Evolutionary conservation across 2,888 invertebrate genomes (phyloP), one percentile per base, ranked within the genome.

Genomic region (Punctoribates punctum): DNA sequence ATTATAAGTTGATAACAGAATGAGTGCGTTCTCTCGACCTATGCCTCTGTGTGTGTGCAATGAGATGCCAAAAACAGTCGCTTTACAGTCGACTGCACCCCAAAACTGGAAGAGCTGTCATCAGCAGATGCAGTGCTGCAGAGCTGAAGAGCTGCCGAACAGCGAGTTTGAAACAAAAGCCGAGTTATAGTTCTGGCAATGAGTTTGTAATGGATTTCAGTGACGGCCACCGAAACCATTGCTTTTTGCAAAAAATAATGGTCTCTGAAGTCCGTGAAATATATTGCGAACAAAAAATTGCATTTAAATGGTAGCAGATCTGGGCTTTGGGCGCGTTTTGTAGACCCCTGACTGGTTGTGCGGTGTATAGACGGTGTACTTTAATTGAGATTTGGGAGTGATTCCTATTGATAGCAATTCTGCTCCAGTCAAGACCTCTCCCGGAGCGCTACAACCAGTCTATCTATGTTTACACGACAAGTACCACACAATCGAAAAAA

Each of bases 311-410:
- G 70, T 70, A 70, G 70, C 62, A 34, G 70, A 70, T 70, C 38
- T 38, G 42, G 38, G 70, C 70, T 42, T 70, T 42, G 70, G 70
- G 70, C 70, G 70, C 70, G 70, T 70, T 70, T 38, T 42, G 34
- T 34, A 27, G 73, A 57, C 54, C 73, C 73, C 54, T 73, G n/a
- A 29, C 73, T 57, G 51, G 23, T 73, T 27, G 42, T 70, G 70
- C 70, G 70, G 70, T 70, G 42, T 46, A 70, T 27, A 20, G 42
- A 46, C 70, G 70, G 70, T 70, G 42, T 46, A 70, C 20, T 70
- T 70, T 70, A 70, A 70, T 70, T 70, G 70, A 70, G 70, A 70
- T 70, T 70, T 70, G 70, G 70, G 70, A 70, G 70, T 70, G 70
- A 70, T 70, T 70, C 57, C 51, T 46, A 27, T 73, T 42, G 48